Evolutionary conservation across 2,888 invertebrate genomes (phyloP).

Genomic region (Chesias legatella): DNA sequence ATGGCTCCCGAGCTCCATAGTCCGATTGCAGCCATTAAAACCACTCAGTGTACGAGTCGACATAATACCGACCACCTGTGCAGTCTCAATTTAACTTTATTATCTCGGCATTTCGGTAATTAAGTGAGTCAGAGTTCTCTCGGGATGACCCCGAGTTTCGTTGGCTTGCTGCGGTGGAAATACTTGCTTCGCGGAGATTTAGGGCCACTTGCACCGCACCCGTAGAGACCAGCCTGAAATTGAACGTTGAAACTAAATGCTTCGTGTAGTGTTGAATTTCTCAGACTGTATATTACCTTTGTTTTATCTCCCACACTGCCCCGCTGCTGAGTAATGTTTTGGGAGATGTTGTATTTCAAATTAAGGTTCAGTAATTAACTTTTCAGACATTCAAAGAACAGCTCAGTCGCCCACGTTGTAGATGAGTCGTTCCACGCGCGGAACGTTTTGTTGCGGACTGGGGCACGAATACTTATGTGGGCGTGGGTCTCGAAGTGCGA

Average conservation of each 20-base stretch:
- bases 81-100: conserved; percentile 66
- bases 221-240: conserved; percentile 23
- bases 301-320: too few relatives aligned
- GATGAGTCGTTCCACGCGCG: conserved; percentile 19
- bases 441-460: conserved; percentile 7
- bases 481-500: too few relatives aligned
- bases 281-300: conserved; percentile 3
- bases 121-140: conserved; percentile 48
- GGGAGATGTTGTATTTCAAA: not conserved
- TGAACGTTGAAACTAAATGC: conserved; percentile 27
- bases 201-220: conserved; percentile 22
- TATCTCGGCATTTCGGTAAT: conserved; percentile 57
- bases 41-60: conserved; percentile 36
- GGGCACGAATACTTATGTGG: too few relatives aligned
- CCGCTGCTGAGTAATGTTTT: conserved; percentile 5
- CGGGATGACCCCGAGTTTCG: conserved; percentile 31
- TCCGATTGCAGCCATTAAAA: conserved; percentile 41
- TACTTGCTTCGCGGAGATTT: conserved; percentile 22
- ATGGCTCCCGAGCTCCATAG: not conserved
- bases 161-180: conserved; percentile 18
- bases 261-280: conserved; percentile 18
- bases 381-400: conserved; percentile 12
- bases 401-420: conserved; percentile 15
- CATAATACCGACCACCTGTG: conserved; percentile 50
- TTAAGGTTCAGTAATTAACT: conserved; percentile 13